Evolutionary conservation across 2,888 invertebrate genomes (phyloP), one percentile per base, ranked within the genome.

Genomic region (Tuberolachnus salignus): DNA sequence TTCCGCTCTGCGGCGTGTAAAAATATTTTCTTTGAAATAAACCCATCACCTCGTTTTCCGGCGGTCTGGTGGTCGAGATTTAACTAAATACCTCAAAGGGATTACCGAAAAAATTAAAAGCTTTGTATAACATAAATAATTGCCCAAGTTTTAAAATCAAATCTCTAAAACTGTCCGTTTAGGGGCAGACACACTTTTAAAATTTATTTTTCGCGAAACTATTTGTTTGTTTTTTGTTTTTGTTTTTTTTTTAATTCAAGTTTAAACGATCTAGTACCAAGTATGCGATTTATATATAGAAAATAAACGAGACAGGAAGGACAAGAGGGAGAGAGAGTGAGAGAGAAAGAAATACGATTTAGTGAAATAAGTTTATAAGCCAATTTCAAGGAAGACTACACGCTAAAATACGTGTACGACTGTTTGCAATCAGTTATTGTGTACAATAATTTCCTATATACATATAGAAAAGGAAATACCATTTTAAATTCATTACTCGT

Each of bases 331-430:
- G 14, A 19, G 11, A 19, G 66, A 16, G 23, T 10, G 3, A 1
- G 19, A 23, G 42, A 66, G 10, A 66, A 16, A 66, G n/a, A 49
- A 66, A 23, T 49, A 66, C 11, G 49, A 16, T 16, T 42, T 42
- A 61, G 34, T 1, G 21, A 63, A 63, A 63, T 42, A 19, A 63
- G 61, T 63, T 63, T 42, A 42, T 63, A 63, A 63, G 61, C 61
- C 42, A 42, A 42, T 63, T 63, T 42, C n/a, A n/a, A 63, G 42
- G 19, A 34, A 63, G 11, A 13, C n/a, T 42, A 42, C 19, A 42
- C 19, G 42, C 19, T 19, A 11, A 42, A n/a, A 42, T 1, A 34
- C 34, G 34, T 34, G 1, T 53, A n/a, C 1, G 19, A 53, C 8
- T 10, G n/a, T n/a, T 6, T 34, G 34, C 34, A 34, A 53, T 53